phyloP scores from a whole-genome alignment of 2,113 vertebrate species.

The Carettochelys insculpta region DNA sequence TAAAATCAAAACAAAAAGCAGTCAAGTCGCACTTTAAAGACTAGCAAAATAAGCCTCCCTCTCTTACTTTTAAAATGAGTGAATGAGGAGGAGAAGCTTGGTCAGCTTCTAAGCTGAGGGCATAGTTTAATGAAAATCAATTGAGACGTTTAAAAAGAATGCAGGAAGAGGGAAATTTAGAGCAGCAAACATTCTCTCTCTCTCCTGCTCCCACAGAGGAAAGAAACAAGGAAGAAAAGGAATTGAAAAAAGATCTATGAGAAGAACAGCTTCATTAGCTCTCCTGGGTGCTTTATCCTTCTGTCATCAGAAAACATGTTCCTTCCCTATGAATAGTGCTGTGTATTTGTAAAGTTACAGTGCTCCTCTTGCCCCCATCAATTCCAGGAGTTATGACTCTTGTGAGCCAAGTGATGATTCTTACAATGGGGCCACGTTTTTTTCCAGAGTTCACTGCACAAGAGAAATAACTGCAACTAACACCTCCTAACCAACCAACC shows the following conservation, averaged over 20 bases:
- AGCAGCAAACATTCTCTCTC: not conserved
- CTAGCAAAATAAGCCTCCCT: no score
- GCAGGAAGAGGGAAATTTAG: constrained; percentile 35
- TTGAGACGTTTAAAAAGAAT: constrained; percentile 72
- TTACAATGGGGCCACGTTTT: not conserved
- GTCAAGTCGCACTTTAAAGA: no score
- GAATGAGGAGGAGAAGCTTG: constrained; percentile 54
- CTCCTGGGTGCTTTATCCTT: not conserved
- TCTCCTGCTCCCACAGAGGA: not conserved
- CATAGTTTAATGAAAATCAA: constrained; percentile 80
- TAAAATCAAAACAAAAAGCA: no score
- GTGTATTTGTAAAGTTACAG: not conserved
- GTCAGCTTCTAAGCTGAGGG: constrained; percentile 66
- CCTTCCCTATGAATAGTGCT: not conserved
- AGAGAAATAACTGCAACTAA: not conserved
- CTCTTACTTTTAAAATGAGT: constrained; percentile 70
- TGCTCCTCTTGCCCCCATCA: not conserved
- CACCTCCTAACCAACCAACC: not conserved
- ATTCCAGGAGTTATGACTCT: not conserved
- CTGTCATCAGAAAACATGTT: not conserved
- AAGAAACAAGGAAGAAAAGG: not conserved
- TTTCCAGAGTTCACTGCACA: not conserved
- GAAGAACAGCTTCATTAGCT: not conserved
- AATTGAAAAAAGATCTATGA: not conserved
- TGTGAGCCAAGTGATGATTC: not conserved